Conservation (phyloP, 2,797 vertebrate genomes). For the Anableps anableps region DNA sequence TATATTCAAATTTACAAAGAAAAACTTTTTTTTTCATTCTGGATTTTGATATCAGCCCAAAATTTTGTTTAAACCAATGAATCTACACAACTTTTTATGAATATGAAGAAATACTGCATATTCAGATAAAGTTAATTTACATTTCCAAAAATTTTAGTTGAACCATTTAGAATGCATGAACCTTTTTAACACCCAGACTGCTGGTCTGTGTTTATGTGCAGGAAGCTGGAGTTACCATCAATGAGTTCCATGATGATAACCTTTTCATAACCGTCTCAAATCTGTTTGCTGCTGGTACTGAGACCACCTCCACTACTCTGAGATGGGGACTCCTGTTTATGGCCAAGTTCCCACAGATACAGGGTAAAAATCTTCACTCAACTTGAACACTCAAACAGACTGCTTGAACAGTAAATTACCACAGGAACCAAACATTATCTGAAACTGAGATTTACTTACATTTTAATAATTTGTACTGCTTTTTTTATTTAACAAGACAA, state of each 20-base stretch:
- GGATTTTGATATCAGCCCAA: too few species aligned
- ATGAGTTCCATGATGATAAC: constrained; percentile 46
- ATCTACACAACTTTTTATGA: too few species aligned
- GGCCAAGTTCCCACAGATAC: constrained; percentile 71
- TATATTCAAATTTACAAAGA: too few species aligned
- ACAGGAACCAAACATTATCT: background rate
- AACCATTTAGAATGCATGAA: background rate
- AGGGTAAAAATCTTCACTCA: constrained; percentile 45
- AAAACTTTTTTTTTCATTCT: too few species aligned
- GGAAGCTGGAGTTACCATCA: constrained; percentile 25
- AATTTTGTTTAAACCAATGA: too few species aligned
- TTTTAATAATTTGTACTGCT: background rate
- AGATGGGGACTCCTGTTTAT: constrained; percentile 68
- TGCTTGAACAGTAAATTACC: background rate
- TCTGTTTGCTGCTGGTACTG: constrained; percentile 71
- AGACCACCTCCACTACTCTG: constrained; percentile 63
- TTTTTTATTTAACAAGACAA: constrained; percentile 3
- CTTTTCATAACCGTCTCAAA: constrained; percentile 33
- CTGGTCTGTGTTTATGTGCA: background rate
- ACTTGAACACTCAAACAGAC: background rate
- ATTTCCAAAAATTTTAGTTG: background rate
- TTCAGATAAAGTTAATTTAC: background rate
- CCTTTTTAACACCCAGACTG: background rate
- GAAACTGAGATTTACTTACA: background rate
- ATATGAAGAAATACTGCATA: too few species aligned